These are phyloP conservation scores for Agrotis puta DNA, from an alignment of 2,888 invertebrate genomes.

Conservation along the genomic window DNA sequence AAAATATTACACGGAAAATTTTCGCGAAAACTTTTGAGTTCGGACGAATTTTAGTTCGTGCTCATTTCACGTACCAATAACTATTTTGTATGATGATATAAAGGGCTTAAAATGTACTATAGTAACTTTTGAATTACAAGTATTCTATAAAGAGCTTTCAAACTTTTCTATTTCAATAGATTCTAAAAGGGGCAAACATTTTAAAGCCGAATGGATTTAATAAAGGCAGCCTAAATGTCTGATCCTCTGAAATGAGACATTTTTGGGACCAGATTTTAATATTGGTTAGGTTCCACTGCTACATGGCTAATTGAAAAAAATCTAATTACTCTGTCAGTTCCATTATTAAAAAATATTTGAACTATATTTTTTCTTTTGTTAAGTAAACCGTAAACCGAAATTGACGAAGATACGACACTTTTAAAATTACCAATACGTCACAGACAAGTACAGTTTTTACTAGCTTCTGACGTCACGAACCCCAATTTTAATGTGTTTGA, in stretches of 20 bases:
- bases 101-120: conserved; percentile 1
- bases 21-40: conserved; percentile 24
- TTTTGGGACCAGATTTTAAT: neutral
- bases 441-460: too few relatives aligned
- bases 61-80: conserved; percentile 31
- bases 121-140: neutral
- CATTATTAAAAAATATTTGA: too few relatives aligned
- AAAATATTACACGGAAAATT: conserved; percentile 36
- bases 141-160: neutral
- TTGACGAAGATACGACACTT: too few relatives aligned
- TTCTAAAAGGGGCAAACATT: neutral
- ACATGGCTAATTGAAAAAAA: too few relatives aligned
- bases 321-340: too few relatives aligned
- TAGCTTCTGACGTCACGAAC: too few relatives aligned
- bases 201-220: neutral
- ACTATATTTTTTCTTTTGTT: too few relatives aligned
- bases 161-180: neutral
- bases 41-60: conserved; percentile 6
- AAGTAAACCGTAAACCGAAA: too few relatives aligned
- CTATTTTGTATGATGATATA: conserved; percentile 14
- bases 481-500: too few relatives aligned
- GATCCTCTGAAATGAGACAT: neutral
- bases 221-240: neutral
- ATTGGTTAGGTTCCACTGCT: neutral
- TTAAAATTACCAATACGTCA: too few relatives aligned